A percentile compares a stretch with the other conserved stretches of the same genome.
phyloP scores from a whole-genome alignment of 2,888 invertebrate species.

The Lacanobia oleracea region DNA sequence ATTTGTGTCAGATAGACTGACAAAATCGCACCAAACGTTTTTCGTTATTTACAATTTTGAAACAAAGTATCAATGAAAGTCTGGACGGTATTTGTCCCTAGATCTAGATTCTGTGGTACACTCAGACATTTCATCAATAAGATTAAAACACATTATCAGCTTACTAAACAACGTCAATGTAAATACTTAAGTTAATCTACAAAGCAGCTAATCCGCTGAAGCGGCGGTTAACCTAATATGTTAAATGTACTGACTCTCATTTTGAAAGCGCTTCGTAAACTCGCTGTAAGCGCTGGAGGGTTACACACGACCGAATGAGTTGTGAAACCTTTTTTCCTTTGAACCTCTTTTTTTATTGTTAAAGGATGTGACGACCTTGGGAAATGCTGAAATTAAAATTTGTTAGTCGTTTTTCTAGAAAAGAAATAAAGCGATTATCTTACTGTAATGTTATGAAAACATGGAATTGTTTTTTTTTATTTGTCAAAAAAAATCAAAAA shows the following conservation, averaged over 20 bases:
- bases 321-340: slow-evolving; percentile 32
- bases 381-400: slow-evolving; percentile 14
- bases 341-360: slow-evolving; percentile 10
- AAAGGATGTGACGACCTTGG: neutral
- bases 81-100: neutral
- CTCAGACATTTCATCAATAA: neutral
- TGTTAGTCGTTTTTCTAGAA: neutral
- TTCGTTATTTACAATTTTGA: too few species aligned
- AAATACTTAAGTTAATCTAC: slow-evolving; percentile 36
- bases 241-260: slow-evolving; percentile 64
- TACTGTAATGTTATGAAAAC: too few species aligned
- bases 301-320: slow-evolving; percentile 47
- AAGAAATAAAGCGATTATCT: too few species aligned
- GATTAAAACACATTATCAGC: slow-evolving; percentile 26
- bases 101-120: neutral
- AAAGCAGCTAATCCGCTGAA: slow-evolving; percentile 48
- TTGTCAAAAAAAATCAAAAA: too few species aligned
- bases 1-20: too few species aligned
- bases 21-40: too few species aligned
- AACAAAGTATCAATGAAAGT: neutral
- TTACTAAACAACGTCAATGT: slow-evolving; percentile 15
- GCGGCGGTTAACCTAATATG: slow-evolving; percentile 58
- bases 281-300: slow-evolving; percentile 26
- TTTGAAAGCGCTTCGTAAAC: slow-evolving; percentile 49
- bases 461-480: too few species aligned